Percentiles rank a stretch among this genome's conserved stretches.
Evolutionary conservation across 2,113 vertebrate genomes (phyloP).

Genomic region (Etheostoma spectabile): DNA sequence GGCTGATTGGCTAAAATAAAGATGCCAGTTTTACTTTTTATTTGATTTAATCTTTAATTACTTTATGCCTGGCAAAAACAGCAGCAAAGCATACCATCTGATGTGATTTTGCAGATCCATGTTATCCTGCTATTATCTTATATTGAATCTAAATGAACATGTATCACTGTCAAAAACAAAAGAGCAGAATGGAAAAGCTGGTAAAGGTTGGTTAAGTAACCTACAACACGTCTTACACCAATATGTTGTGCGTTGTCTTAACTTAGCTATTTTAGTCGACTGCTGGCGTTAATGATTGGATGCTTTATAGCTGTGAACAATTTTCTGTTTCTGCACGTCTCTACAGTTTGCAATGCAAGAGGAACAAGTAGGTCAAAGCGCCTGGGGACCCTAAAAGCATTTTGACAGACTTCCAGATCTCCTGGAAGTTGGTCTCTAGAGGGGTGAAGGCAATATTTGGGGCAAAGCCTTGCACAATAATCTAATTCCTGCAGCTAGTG

Average conservation of each 20-base stretch:
- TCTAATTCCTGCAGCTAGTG: slow-evolving; percentile 32
- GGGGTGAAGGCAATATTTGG: slow-evolving; percentile 66
- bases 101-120: neutral
- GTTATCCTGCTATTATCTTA: neutral
- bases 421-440: slow-evolving; percentile 61
- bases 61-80: neutral
- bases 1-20: neutral
- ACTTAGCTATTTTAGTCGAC: neutral
- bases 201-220: neutral
- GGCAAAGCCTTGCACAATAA: slow-evolving; percentile 48
- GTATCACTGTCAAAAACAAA: neutral
- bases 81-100: neutral
- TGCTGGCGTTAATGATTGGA: neutral
- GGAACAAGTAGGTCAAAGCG: slow-evolving; percentile 76
- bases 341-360: slow-evolving; percentile 43
- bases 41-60: neutral
- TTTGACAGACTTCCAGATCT: slow-evolving; percentile 71
- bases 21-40: neutral
- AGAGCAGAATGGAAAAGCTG: neutral
- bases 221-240: neutral
- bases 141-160: neutral
- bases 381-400: slow-evolving; percentile 59
- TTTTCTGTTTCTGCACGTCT: slow-evolving; percentile 35
- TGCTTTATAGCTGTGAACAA: slow-evolving; percentile 21
- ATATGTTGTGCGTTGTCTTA: neutral